Conservation (phyloP, 2,797 vertebrate genomes). For the Pteronotus mesoamericanus region DNA sequence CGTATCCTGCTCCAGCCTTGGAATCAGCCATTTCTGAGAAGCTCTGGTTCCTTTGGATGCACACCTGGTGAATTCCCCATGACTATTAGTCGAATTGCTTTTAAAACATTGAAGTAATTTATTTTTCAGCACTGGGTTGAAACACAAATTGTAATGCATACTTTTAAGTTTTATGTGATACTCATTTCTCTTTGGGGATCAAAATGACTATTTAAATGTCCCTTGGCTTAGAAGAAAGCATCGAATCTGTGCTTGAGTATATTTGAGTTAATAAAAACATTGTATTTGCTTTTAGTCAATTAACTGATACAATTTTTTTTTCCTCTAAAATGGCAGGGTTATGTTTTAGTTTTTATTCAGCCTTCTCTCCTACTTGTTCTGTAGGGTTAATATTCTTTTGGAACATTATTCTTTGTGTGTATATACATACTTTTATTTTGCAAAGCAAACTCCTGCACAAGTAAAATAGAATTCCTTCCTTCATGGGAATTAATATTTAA, state of each 20-base stretch:
- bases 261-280: conserved; percentile 9
- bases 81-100: conserved; percentile 22
- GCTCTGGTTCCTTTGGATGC: neutral
- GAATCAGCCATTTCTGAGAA: neutral
- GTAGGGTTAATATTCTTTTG: neutral
- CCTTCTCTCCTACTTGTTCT: neutral
- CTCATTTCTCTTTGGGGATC: neutral
- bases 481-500: neutral
- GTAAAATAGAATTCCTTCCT: conserved; percentile 3
- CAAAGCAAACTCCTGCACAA: neutral
- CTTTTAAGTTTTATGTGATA: neutral
- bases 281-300: neutral
- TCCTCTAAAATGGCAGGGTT: neutral
- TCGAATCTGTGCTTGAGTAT: neutral
- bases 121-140: conserved; percentile 32
- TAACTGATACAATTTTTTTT: neutral
- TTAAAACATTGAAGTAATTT: conserved; percentile 32
- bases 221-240: neutral
- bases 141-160: neutral
- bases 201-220: conserved; percentile 11
- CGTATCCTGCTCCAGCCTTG: neutral
- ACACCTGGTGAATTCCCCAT: neutral
- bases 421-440: neutral
- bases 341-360: neutral
- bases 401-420: neutral